A percentile compares a stretch with the other conserved stretches of the same genome.
These are phyloP conservation scores for Hippocampus kuda DNA, from an alignment of 2,797 vertebrate species.

Conservation along the genomic window DNA sequence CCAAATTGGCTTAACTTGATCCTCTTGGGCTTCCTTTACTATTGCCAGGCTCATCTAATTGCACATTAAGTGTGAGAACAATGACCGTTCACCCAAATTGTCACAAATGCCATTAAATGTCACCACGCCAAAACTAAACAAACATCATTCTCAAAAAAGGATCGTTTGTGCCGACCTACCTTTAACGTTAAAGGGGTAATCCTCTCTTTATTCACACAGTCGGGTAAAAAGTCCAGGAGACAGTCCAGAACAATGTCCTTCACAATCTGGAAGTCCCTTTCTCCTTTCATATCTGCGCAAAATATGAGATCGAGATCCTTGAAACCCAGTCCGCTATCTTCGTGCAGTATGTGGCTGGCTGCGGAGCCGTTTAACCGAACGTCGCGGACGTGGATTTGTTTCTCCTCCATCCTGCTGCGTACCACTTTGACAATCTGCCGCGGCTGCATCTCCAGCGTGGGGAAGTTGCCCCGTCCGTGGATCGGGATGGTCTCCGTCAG, in stretches of 20 bases:
- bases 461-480: slow-evolving; percentile 97
- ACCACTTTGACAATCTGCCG: slow-evolving; percentile 94
- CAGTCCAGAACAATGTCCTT: slow-evolving; percentile 98
- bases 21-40: slow-evolving; percentile 58
- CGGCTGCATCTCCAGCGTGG: slow-evolving; percentile 91
- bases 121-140: slow-evolving; percentile 16
- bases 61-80: slow-evolving; percentile 19
- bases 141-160: not conserved
- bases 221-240: slow-evolving; percentile 95
- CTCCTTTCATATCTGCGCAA: slow-evolving; percentile 87
- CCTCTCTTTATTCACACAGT: slow-evolving; percentile 96
- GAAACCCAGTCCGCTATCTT: slow-evolving; percentile 90
- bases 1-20: slow-evolving; percentile 65
- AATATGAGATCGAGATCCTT: slow-evolving; percentile 99
- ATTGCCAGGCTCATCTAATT: slow-evolving; percentile 51
- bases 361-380: slow-evolving; percentile 94
- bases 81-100: slow-evolving; percentile 18
- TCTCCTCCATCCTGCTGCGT: slow-evolving; percentile 85
- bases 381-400: slow-evolving; percentile 80
- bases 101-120: slow-evolving; percentile 21
- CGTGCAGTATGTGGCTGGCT: slow-evolving; percentile 92
- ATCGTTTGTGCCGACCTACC: slow-evolving; percentile 59
- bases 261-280: slow-evolving; percentile 92
- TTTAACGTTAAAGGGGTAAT: slow-evolving; percentile 92
- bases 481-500: slow-evolving; percentile 95